These are phyloP conservation scores for Fundulus diaphanus DNA, from an alignment of 2,797 vertebrate species.

Conservation along the genomic window DNA sequence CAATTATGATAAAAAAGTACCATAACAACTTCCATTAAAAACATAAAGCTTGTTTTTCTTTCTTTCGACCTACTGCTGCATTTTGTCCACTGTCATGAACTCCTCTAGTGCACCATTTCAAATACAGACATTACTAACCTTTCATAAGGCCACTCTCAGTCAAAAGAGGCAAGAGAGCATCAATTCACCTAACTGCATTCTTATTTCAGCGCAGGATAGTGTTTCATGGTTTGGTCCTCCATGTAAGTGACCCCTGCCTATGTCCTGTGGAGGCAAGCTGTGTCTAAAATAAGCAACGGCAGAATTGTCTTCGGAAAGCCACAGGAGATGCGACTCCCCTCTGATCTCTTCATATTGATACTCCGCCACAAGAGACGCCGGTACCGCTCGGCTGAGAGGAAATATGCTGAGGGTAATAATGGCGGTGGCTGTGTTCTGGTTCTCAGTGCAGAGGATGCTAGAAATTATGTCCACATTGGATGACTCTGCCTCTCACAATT, in stretches of 20 bases:
- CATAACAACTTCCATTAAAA: not conserved
- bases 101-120: slow-evolving; percentile 27
- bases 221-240: slow-evolving; percentile 62
- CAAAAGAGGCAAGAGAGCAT: slow-evolving; percentile 49
- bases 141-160: slow-evolving; percentile 58
- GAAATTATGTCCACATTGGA: slow-evolving; percentile 29
- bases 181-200: slow-evolving; percentile 67
- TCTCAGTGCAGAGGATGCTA: slow-evolving; percentile 12
- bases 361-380: slow-evolving; percentile 55
- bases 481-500: slow-evolving; percentile 10
- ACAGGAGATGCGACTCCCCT: slow-evolving; percentile 62
- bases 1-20: not conserved
- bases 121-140: slow-evolving; percentile 42
- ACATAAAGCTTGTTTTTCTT: slow-evolving; percentile 29
- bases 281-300: slow-evolving; percentile 72
- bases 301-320: slow-evolving; percentile 68
- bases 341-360: slow-evolving; percentile 60
- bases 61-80: slow-evolving; percentile 16
- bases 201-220: slow-evolving; percentile 71
- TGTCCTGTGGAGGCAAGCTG: slow-evolving; percentile 49
- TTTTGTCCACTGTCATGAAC: slow-evolving; percentile 33
- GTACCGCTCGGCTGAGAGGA: slow-evolving; percentile 30
- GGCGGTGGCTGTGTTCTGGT: slow-evolving; percentile 16
- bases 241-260: slow-evolving; percentile 68
- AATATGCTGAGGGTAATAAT: slow-evolving; percentile 49